These are phyloP conservation scores for Enteromius afrohamiltoni DNA, from an alignment of 2,797 vertebrate species.

Conservation along the genomic window DNA sequence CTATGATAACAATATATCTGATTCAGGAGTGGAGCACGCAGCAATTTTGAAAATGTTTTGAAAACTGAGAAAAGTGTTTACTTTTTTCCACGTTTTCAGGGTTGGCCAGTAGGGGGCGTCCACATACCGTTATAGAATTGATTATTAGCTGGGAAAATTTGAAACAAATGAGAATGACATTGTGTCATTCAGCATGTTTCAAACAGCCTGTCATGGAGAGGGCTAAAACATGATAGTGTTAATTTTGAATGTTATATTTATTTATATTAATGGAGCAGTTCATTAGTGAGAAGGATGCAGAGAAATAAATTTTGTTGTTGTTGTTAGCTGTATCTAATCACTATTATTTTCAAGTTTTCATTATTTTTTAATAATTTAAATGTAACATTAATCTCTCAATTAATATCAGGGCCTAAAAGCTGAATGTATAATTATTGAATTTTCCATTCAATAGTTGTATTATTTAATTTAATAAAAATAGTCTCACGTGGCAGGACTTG, in stretches of 20 bases:
- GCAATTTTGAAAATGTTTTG: not conserved
- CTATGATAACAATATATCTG: not conserved
- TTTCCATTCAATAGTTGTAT: not conserved
- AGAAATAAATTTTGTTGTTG: not conserved
- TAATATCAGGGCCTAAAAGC: not conserved
- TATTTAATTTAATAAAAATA: not conserved
- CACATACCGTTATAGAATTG: not conserved
- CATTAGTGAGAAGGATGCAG: not conserved
- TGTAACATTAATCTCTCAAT: not conserved
- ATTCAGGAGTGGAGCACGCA: not conserved
- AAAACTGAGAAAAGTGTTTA: not conserved
- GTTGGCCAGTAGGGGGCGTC: constrained; percentile 26
- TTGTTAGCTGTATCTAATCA: too few relatives aligned
- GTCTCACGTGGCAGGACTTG: not conserved
- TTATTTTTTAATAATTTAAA: not conserved
- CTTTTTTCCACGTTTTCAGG: not conserved
- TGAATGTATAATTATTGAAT: not conserved
- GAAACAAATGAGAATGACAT: not conserved
- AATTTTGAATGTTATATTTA: not conserved
- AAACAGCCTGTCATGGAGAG: not conserved
- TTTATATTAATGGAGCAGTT: not conserved
- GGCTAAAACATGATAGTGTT: not conserved
- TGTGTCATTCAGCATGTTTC: not conserved
- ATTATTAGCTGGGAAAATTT: too few relatives aligned
- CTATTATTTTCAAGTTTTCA: not conserved